Evolutionary conservation across 2,888 invertebrate species (phyloP), one percentile per base, ranked within the genome.

Genomic region (Mythimna ferrago): DNA sequence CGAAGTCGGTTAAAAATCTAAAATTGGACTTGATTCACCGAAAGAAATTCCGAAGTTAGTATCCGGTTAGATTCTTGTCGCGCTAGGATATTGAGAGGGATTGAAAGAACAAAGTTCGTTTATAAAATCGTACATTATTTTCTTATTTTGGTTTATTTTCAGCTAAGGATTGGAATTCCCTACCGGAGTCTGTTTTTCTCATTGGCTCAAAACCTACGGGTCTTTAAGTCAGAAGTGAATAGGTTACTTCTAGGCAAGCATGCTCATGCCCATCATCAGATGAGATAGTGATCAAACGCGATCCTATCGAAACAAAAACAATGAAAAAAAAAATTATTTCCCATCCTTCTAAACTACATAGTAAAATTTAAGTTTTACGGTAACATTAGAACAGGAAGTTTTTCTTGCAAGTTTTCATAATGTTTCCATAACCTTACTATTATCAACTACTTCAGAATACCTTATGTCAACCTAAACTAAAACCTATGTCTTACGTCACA

Each of bases 51-150:
- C 6, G 0, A 35, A 16, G 9, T 41, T 66, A 9, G 26, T n/a
- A 9, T 66, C 2, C 0, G 6, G 4, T 19, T 14, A 26, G 14
- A 5, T 7, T n/a, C 9, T 9, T 35, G 19, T 6, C 56, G 11
- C 44, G 35, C 35, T 21, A 11, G 35, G 6, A 6, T 69, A 44
- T 38, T 26, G 21, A 69, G 19, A 44, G 21, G 6, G 6, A 19
- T n/a, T 16, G 26, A 71, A 71, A 26, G 10, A 14, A 26, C 35
- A 70, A 71, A 38, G 38, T 48, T 70, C 56, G 57, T 14, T 41
- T 9, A 16, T 67, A 10, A 19, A 44, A 69, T 14, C 7, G 7
- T 19, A 19, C 10, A 16, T 6, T 53, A 19, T 51, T 26, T n/a
- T 11, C 10, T 26, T n/a, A 7, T 41, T 41, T 21, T 14, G 2